These are phyloP conservation scores for Craseonycteris thonglongyai DNA, from an alignment of 2,113 vertebrate genomes.

Conservation along the genomic window DNA sequence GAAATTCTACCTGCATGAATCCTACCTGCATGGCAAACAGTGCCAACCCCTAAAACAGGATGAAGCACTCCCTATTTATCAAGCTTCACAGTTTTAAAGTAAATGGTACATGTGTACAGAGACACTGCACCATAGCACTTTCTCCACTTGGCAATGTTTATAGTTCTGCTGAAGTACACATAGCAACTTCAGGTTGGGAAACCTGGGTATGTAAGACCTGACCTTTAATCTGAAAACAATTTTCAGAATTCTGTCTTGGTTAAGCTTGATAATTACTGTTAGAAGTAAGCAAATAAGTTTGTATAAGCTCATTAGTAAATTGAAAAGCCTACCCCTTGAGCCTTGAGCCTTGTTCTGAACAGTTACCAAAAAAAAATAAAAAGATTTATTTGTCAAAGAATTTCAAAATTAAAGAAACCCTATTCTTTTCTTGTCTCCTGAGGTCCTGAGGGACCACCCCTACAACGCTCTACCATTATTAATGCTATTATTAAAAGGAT, in stretches of 20 bases:
- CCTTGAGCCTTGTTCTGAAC: not conserved
- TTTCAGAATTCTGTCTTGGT: not conserved
- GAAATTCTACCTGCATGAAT: not conserved
- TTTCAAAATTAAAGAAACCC: not conserved
- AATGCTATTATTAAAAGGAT: not conserved
- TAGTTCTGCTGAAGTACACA: not conserved
- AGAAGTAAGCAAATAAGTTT: constrained; percentile 5
- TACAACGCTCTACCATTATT: not conserved
- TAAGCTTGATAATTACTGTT: not conserved
- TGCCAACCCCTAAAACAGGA: not conserved
- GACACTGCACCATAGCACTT: constrained; percentile 5
- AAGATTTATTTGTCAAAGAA: not conserved
- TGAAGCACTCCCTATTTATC: not conserved
- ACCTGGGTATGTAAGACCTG: not conserved
- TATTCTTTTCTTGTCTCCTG: not conserved
- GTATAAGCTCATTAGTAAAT: not conserved
- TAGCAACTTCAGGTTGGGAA: not conserved
- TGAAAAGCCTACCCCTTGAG: not conserved
- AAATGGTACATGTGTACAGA: constrained; percentile 17
- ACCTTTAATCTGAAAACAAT: not conserved
- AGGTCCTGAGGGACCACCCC: not conserved
- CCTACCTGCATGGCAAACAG: not conserved
- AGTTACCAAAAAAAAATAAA: constrained; percentile 1
- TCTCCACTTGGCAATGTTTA: not conserved
- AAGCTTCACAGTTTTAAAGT: not conserved